Conservation (phyloP, 2,888 invertebrate species). For the Eucera pruinosa region DNA sequence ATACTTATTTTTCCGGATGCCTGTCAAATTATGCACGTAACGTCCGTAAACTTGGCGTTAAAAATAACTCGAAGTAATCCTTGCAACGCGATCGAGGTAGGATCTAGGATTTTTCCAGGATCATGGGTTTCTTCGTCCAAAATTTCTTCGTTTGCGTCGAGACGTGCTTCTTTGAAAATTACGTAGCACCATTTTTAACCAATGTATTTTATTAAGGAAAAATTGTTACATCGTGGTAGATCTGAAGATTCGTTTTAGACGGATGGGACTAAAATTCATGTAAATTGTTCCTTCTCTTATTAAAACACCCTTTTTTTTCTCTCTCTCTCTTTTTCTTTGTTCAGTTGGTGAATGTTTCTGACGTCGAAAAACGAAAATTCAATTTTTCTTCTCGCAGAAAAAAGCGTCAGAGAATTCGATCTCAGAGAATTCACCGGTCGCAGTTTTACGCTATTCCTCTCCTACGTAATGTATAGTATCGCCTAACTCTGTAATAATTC, state of each 20-base stretch:
- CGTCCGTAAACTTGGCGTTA: no score
- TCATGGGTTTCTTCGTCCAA: background rate
- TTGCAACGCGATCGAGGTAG: no score
- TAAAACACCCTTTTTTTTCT: no score
- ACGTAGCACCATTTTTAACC: background rate
- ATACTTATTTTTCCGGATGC: no score
- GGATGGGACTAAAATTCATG: slow-evolving; percentile 18
- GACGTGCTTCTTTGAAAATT: background rate
- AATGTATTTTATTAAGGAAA: slow-evolving; percentile 35
- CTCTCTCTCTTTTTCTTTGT: no score
- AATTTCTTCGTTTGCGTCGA: background rate
- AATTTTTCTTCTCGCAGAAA: background rate
- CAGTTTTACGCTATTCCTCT: slow-evolving; percentile 42
- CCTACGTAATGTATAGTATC: slow-evolving; percentile 45
- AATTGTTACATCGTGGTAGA: slow-evolving; percentile 24
- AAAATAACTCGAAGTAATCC: no score
- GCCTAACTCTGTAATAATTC: slow-evolving; percentile 50
- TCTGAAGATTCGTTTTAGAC: slow-evolving; percentile 21
- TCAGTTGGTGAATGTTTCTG: background rate
- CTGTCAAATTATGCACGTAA: no score
- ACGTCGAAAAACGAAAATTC: background rate
- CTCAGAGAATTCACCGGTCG: slow-evolving; percentile 43
- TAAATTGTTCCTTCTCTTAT: background rate
- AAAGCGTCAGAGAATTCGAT: background rate
- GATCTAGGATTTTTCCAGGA: slow-evolving; percentile 16